phyloP scores from a whole-genome alignment of 2,797 vertebrate genomes.

The Leptatherina wallacei region DNA sequence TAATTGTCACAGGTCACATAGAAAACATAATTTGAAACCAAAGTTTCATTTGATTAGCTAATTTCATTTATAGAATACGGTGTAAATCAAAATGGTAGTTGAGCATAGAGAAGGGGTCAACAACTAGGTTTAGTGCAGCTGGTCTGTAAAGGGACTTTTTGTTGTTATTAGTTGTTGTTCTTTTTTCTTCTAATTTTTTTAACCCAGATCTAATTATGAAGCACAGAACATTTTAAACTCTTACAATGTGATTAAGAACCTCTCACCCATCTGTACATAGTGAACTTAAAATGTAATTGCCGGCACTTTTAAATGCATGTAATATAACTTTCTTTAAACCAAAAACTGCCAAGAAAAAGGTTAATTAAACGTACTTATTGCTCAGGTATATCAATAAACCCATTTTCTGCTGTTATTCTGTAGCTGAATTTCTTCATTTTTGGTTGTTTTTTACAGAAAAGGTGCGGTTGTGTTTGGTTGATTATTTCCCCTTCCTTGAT shows the following conservation, averaged over 20 bases:
- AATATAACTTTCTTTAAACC: neutral
- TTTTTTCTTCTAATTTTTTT: neutral
- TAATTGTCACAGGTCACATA: constrained; percentile 29
- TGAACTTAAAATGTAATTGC: constrained; percentile 6
- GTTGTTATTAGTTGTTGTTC: neutral
- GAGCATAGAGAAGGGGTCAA: constrained; percentile 14
- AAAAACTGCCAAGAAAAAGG: neutral
- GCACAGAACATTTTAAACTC: constrained; percentile 2
- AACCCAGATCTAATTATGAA: constrained; percentile 22
- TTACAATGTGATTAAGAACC: neutral
- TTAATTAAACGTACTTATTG: neutral
- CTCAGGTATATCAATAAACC: neutral
- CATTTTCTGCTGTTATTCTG: no score
- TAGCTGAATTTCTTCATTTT: no score
- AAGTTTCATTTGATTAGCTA: constrained; percentile 63
- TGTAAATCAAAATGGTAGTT: constrained; percentile 33
- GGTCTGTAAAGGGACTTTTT: neutral
- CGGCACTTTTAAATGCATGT: neutral
- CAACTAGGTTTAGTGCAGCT: neutral
- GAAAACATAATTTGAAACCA: constrained; percentile 42
- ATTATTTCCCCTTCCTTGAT: no score
- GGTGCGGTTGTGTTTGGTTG: no score
- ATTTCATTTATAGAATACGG: constrained; percentile 49
- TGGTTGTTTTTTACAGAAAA: no score
- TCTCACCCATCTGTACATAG: neutral